Evolutionary conservation across 2,888 invertebrate species (phyloP).

Genomic region (Zelleria hepariella): DNA sequence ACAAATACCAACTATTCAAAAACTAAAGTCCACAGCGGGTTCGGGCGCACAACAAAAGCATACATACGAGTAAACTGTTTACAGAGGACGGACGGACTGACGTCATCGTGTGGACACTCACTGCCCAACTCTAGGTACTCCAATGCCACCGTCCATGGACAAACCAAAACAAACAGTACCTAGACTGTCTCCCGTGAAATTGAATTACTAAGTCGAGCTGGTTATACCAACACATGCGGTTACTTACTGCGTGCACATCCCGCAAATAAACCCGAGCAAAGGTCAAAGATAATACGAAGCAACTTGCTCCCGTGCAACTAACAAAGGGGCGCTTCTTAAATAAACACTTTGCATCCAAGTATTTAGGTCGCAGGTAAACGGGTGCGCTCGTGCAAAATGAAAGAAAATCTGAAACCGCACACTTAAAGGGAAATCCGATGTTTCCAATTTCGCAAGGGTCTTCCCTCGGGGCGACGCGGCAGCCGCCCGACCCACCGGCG

Average conservation of each 20-base stretch:
- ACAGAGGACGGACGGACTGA: neutral
- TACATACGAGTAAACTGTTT: neutral
- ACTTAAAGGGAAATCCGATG: constrained; percentile 23
- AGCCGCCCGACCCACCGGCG: constrained; percentile 13
- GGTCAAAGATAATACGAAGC: neutral
- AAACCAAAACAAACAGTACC: neutral
- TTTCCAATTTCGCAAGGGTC: constrained; percentile 25
- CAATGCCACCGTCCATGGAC: neutral
- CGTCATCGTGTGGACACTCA: neutral
- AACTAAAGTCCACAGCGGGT: neutral
- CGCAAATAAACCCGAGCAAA: neutral
- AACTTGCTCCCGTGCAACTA: neutral
- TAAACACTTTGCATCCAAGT: neutral
- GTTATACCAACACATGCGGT: neutral
- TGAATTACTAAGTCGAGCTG: neutral
- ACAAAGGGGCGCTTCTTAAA: neutral
- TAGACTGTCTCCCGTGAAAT: neutral
- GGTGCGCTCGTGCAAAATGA: constrained; percentile 15
- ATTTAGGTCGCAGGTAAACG: neutral
- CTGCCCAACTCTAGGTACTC: neutral
- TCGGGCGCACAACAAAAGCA: neutral
- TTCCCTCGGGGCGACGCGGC: constrained; percentile 19
- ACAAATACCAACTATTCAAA: neutral
- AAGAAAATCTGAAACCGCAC: constrained; percentile 19
- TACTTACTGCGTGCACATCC: neutral